Conservation (phyloP, 1,140 invertebrate genomes). For the Diachasma alloeum region DNA sequence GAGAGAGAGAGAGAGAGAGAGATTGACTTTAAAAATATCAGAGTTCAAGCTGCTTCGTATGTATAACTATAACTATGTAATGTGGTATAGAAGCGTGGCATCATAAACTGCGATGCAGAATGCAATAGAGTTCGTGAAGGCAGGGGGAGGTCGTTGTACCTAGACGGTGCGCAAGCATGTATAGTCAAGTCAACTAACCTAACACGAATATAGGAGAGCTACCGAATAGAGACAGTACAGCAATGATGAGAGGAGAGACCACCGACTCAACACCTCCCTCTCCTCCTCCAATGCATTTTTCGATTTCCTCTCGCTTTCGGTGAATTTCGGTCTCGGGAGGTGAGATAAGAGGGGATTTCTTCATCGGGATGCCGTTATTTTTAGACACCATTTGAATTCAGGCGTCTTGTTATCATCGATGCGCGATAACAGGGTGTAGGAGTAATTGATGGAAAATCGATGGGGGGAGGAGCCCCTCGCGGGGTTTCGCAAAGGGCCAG, state of each 20-base stretch:
- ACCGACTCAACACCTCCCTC: too few relatives aligned
- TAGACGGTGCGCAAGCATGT: constrained; percentile 4
- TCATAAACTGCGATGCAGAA: constrained; percentile 7
- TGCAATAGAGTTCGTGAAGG: background rate
- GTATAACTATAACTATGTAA: background rate
- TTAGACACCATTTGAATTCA: background rate
- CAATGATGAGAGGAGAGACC: background rate
- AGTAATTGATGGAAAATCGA: constrained; percentile 39
- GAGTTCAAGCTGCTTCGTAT: background rate
- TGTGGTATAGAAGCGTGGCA: background rate
- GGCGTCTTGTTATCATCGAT: background rate
- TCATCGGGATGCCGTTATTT: background rate
- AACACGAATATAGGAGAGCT: background rate
- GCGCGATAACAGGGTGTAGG: constrained; percentile 13
- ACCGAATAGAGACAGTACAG: background rate
- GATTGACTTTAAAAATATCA: background rate
- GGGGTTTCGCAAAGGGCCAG: constrained; percentile 23
- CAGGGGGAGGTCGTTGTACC: constrained; percentile 5
- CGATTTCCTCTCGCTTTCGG: too few relatives aligned
- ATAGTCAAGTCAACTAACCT: background rate
- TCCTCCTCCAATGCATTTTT: too few relatives aligned
- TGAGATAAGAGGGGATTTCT: background rate
- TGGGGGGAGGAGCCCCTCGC: constrained; percentile 25
- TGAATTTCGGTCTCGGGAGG: too few relatives aligned
- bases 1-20: background rate